A percentile compares a stretch with the other conserved stretches of the same genome.
These are phyloP conservation scores for Diadophis punctatus DNA, from an alignment of 2,113 vertebrate genomes.

Conservation along the genomic window DNA sequence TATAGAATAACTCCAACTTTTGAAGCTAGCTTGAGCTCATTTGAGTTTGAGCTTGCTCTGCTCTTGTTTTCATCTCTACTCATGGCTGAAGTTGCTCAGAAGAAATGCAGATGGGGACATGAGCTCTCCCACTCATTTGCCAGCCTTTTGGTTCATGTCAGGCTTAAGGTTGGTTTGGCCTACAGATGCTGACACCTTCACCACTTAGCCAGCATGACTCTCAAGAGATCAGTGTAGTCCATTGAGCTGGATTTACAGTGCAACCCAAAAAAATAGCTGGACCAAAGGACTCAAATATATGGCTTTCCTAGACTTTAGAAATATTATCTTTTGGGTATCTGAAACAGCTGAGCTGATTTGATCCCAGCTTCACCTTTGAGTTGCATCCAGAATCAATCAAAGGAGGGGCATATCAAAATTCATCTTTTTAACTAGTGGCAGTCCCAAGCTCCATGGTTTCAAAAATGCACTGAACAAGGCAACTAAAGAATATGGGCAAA, in stretches of 20 bases:
- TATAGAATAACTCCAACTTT: neutral
- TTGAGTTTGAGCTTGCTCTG: neutral
- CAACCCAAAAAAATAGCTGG: neutral
- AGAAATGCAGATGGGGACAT: neutral
- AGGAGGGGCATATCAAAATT: neutral
- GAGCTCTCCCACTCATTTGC: neutral
- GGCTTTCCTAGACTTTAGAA: neutral
- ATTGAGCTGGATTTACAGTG: neutral
- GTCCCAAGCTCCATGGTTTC: neutral
- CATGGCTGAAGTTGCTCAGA: neutral
- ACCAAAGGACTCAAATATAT: neutral
- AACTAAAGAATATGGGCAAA: neutral
- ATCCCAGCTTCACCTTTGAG: neutral
- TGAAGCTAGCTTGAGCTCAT: neutral
- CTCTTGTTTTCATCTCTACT: neutral
- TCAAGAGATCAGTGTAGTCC: neutral
- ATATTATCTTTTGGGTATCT: neutral
- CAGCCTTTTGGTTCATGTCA: neutral
- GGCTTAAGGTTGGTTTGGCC: neutral
- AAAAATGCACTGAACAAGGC: neutral
- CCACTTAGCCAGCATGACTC: neutral
- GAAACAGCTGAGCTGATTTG: neutral
- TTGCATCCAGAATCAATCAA: neutral
- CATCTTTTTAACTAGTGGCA: neutral
- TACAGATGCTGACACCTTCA: neutral